Conservation (phyloP, 2,888 invertebrate genomes). For the Cephus nigrinus region DNA sequence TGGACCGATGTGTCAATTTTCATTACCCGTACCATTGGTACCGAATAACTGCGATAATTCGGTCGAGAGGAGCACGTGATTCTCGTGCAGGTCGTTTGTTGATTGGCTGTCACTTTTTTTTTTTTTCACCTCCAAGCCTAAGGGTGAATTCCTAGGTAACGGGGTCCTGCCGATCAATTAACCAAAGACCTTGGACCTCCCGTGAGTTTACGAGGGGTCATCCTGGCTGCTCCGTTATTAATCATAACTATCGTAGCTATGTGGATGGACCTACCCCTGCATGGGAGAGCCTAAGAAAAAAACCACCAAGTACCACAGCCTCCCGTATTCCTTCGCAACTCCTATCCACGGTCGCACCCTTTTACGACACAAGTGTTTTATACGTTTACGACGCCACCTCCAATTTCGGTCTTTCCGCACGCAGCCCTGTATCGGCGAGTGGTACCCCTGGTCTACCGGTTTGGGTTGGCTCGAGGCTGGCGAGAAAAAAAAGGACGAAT, state of each 20-base stretch:
- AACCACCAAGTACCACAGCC: background rate
- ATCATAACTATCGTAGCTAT: constrained; percentile 28
- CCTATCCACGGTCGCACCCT: constrained; percentile 23
- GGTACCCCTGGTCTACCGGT: background rate
- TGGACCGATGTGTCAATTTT: background rate
- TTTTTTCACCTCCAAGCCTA: background rate
- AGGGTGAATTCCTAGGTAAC: background rate
- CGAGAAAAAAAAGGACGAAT: background rate
- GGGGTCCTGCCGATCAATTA: constrained; percentile 35
- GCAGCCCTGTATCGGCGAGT: background rate
- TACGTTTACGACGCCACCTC: constrained; percentile 36
- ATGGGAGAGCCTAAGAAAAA: background rate
- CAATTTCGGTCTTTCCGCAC: constrained; percentile 23
- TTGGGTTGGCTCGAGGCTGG: background rate
- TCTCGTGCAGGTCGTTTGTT: background rate
- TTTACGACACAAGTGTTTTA: constrained; percentile 34
- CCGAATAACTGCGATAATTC: background rate
- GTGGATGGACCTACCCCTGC: background rate
- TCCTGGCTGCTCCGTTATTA: constrained; percentile 39
- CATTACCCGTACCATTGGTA: background rate
- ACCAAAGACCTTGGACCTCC: constrained; percentile 36
- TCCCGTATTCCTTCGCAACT: background rate
- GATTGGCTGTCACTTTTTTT: background rate
- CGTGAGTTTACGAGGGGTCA: constrained; percentile 41
- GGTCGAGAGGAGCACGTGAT: background rate